phyloP scores from a whole-genome alignment of 37 sponge, comb jelly and placozoan genomes.

The Ianthella basta region DNA sequence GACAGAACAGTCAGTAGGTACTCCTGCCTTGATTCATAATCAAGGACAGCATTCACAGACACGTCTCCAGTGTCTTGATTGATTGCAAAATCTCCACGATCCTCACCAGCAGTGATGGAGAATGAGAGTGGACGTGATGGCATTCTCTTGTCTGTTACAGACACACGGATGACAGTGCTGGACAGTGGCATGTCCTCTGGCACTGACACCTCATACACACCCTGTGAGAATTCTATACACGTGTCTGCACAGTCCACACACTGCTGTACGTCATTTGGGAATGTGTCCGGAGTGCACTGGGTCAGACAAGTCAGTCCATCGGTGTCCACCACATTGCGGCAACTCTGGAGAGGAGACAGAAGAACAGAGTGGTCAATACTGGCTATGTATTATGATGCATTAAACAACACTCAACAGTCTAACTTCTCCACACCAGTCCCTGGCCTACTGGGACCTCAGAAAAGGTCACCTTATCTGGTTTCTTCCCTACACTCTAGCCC shows the following conservation, averaged over 20 bases:
- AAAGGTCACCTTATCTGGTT: no score
- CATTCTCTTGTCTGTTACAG: constrained; percentile 39
- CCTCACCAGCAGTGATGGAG: constrained; percentile 49
- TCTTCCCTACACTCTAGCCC: no score
- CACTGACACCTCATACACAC: not conserved
- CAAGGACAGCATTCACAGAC: constrained; percentile 27
- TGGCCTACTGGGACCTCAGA: no score
- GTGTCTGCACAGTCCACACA: constrained; percentile 46
- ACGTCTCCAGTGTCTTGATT: constrained; percentile 14
- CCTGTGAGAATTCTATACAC: constrained; percentile 52
- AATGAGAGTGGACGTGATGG: constrained; percentile 41
- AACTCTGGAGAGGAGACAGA: constrained; percentile 32
- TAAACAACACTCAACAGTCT: no score
- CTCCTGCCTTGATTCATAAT: constrained; percentile 42
- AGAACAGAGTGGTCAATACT: not conserved
- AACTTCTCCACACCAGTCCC: no score
- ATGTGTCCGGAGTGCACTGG: constrained; percentile 48
- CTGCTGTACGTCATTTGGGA: constrained; percentile 27
- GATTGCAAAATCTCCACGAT: constrained; percentile 16
- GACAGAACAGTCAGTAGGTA: constrained; percentile 58
- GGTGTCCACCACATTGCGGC: constrained; percentile 38
- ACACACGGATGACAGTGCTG: not conserved
- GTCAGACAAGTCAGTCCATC: constrained; percentile 64
- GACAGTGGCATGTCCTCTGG: constrained; percentile 29
- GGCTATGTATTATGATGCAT: no score